phyloP scores from a whole-genome alignment of 1,140 invertebrate genomes.

The Drosophila pseudoananassae region DNA sequence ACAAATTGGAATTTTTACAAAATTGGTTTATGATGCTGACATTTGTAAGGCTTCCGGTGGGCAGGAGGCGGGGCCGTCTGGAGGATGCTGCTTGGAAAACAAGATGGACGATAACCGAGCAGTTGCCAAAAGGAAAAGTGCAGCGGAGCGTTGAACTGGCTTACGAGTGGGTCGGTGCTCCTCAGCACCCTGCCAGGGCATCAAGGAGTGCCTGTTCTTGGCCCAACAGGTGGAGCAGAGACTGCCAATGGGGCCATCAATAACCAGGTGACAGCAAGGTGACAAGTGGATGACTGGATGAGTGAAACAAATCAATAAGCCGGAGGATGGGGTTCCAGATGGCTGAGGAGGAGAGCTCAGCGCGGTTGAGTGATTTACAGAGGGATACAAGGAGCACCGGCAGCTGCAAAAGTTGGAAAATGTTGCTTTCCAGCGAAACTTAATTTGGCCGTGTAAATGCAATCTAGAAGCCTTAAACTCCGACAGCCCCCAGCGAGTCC shows the following conservation, averaged over 20 bases:
- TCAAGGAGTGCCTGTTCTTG: slow-evolving; percentile 15
- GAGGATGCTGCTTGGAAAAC: slow-evolving; percentile 25
- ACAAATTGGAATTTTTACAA: slow-evolving; percentile 80
- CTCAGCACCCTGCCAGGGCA: slow-evolving; percentile 1
- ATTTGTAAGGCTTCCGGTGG: slow-evolving; percentile 57
- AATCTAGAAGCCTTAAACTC: slow-evolving; percentile 70
- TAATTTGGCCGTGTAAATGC: slow-evolving; percentile 72
- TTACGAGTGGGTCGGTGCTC: slow-evolving; percentile 4
- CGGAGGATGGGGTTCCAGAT: slow-evolving; percentile 3
- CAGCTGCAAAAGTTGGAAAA: slow-evolving; percentile 38
- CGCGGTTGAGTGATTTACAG: slow-evolving; percentile 9
- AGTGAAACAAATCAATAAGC: slow-evolving; percentile 56
- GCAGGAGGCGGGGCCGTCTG: neutral
- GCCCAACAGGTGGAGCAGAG: slow-evolving; percentile 61
- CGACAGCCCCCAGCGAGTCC: slow-evolving; percentile 41
- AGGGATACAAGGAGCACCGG: neutral
- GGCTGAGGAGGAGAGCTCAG: slow-evolving; percentile 5
- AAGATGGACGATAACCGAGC: slow-evolving; percentile 29
- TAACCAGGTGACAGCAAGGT: slow-evolving; percentile 63
- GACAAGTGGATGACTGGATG: slow-evolving; percentile 44
- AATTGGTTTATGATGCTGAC: slow-evolving; percentile 79
- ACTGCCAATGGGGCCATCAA: slow-evolving; percentile 64
- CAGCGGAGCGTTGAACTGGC: slow-evolving; percentile 47
- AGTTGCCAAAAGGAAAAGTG: slow-evolving; percentile 39
- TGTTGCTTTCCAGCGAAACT: slow-evolving; percentile 52